Conservation (phyloP, 2,797 vertebrate species). For the Anolis apletophallus region DNA sequence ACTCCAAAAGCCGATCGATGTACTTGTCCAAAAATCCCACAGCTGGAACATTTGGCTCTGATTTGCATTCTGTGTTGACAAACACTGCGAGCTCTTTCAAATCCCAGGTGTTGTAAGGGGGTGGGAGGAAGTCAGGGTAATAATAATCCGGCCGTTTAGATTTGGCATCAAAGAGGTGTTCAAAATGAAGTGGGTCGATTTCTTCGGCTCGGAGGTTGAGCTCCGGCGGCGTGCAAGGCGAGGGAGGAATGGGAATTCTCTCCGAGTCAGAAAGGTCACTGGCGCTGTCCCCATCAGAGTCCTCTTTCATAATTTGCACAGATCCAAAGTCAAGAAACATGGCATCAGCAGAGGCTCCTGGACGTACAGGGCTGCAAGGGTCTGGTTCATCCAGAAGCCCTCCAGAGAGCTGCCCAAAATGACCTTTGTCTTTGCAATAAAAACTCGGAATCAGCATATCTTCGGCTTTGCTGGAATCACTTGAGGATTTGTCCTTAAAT, state of each 20-base stretch:
- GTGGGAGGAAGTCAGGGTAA: slow-evolving; percentile 91
- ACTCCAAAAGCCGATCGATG: slow-evolving; percentile 86
- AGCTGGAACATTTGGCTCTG: slow-evolving; percentile 64
- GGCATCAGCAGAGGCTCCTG: slow-evolving; percentile 49
- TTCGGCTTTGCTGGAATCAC: slow-evolving; percentile 14
- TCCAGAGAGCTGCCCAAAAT: background rate
- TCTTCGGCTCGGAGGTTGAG: slow-evolving; percentile 89
- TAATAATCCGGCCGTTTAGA: slow-evolving; percentile 58
- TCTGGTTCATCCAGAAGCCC: slow-evolving; percentile 38
- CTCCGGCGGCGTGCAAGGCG: slow-evolving; percentile 82
- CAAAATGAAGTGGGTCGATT: slow-evolving; percentile 72
- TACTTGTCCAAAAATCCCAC: slow-evolving; percentile 84
- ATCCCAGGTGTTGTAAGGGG: slow-evolving; percentile 91
- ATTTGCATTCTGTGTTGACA: slow-evolving; percentile 79
- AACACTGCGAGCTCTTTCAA: slow-evolving; percentile 84
- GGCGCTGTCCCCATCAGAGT: slow-evolving; percentile 88
- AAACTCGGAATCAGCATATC: slow-evolving; percentile 19
- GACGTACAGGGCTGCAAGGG: slow-evolving; percentile 38
- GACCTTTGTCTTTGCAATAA: slow-evolving; percentile 31
- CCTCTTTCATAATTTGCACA: slow-evolving; percentile 77
- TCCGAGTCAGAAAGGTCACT: slow-evolving; percentile 92
- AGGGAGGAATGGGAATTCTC: slow-evolving; percentile 75
- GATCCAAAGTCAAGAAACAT: slow-evolving; percentile 79
- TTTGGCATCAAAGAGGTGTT: slow-evolving; percentile 59
- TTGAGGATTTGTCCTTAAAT: slow-evolving; percentile 30